A percentile compares a stretch with the other conserved stretches of the same genome.
Conservation (phyloP, 2,797 vertebrate genomes). For the Rhinichthys osculus region DNA sequence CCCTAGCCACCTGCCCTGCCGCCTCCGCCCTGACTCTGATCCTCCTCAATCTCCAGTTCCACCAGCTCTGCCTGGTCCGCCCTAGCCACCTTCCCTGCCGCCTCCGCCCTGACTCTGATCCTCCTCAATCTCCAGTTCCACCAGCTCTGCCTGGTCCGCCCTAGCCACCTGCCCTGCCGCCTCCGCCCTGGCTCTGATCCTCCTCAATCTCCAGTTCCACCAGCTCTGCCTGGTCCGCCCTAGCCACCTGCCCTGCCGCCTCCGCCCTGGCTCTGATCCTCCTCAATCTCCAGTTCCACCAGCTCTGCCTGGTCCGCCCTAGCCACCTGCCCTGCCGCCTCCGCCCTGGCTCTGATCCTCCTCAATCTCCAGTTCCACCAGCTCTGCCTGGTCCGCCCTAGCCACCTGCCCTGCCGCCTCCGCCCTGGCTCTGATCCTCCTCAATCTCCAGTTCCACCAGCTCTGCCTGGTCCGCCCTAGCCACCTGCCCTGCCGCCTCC, state of each 20-base stretch:
- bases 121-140: neutral
- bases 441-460: neutral
- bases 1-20: too few species aligned
- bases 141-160: neutral
- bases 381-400: neutral
- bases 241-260: too few species aligned
- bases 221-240: too few species aligned
- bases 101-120: neutral
- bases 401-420: neutral
- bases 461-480: neutral
- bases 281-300: neutral
- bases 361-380: neutral
- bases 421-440: neutral
- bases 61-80: neutral
- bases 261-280: neutral
- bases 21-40: neutral
- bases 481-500: neutral
- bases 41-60: neutral
- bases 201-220: too few species aligned
- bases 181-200: neutral
- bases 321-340: neutral
- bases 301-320: neutral
- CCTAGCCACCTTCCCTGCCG: neutral
- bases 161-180: neutral
- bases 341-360: neutral